phyloP scores from a whole-genome alignment of 2,888 invertebrate genomes.

The Bruchidius siliquastri region DNA sequence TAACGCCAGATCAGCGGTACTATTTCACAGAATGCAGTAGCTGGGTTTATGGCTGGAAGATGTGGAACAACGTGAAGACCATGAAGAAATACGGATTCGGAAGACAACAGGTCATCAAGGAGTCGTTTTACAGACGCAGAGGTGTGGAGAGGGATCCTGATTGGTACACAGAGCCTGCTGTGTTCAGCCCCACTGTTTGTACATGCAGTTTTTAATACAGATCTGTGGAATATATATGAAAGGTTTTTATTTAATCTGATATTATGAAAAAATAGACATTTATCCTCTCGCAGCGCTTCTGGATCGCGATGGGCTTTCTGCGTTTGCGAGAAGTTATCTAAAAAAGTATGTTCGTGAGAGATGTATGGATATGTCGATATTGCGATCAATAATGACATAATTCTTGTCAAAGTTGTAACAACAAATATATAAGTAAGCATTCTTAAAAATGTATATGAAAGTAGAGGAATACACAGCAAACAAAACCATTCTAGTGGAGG shows the following conservation, averaged over 20 bases:
- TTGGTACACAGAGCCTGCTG: slow-evolving; percentile 52
- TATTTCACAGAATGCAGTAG: slow-evolving; percentile 51
- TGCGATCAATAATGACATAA: too few species aligned
- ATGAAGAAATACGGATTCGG: slow-evolving; percentile 45
- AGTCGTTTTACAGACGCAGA: slow-evolving; percentile 56
- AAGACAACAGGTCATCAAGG: slow-evolving; percentile 50
- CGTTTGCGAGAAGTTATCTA: too few species aligned
- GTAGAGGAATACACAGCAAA: too few species aligned
- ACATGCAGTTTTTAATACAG: slow-evolving; percentile 10
- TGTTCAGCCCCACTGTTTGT: slow-evolving; percentile 40
- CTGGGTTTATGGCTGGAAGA: slow-evolving; percentile 60
- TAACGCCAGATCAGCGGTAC: slow-evolving; percentile 55
- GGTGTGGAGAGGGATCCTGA: slow-evolving; percentile 54
- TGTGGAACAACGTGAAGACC: slow-evolving; percentile 45
- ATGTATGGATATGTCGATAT: too few species aligned
- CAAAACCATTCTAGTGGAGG: too few species aligned
- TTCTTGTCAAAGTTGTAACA: too few species aligned
- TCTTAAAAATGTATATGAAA: too few species aligned
- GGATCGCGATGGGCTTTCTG: too few species aligned
- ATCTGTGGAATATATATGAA: neutral
- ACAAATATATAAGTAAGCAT: too few species aligned
- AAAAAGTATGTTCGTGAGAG: too few species aligned
- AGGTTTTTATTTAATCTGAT: neutral
- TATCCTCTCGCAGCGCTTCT: too few species aligned
- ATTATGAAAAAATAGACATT: too few species aligned